These are phyloP conservation scores for Macaria notata DNA, from an alignment of 2,888 invertebrate species.

Conservation along the genomic window DNA sequence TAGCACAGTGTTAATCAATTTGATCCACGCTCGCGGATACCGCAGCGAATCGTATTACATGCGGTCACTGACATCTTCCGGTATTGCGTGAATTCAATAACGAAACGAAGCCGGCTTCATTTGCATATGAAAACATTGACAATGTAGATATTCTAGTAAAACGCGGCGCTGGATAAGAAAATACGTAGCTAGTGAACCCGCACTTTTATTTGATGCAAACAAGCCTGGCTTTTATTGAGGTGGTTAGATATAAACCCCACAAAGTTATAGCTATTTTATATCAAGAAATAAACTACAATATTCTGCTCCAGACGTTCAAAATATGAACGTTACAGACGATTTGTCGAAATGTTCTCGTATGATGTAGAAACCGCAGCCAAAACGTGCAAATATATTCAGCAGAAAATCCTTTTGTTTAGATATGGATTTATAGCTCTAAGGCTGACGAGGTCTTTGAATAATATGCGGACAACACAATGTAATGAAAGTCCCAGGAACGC, in stretches of 20 bases:
- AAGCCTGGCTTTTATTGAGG: constrained; percentile 13
- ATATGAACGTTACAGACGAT: constrained; percentile 48
- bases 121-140: constrained; percentile 27
- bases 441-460: constrained; percentile 39
- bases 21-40: constrained; percentile 65
- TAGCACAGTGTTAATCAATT: constrained; percentile 64
- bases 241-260: constrained; percentile 10
- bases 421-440: constrained; percentile 53
- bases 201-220: constrained; percentile 5
- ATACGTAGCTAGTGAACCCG: not conserved
- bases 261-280: constrained; percentile 25
- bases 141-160: constrained; percentile 1
- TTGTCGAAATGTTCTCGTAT: constrained; percentile 46
- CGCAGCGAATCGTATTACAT: constrained; percentile 69
- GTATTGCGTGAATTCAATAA: constrained; percentile 62
- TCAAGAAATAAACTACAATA: constrained; percentile 38
- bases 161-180: not conserved
- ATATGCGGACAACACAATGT: constrained; percentile 51
- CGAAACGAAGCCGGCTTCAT: constrained; percentile 34
- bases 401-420: constrained; percentile 59
- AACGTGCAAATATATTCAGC: constrained; percentile 55
- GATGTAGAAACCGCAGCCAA: constrained; percentile 54
- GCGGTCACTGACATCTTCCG: constrained; percentile 73
- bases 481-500: constrained; percentile 40
- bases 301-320: constrained; percentile 31